A percentile compares a stretch with the other conserved stretches of the same genome.
Evolutionary conservation across 2,888 invertebrate species (phyloP).

Genomic region (Hoplodrina blanda): DNA sequence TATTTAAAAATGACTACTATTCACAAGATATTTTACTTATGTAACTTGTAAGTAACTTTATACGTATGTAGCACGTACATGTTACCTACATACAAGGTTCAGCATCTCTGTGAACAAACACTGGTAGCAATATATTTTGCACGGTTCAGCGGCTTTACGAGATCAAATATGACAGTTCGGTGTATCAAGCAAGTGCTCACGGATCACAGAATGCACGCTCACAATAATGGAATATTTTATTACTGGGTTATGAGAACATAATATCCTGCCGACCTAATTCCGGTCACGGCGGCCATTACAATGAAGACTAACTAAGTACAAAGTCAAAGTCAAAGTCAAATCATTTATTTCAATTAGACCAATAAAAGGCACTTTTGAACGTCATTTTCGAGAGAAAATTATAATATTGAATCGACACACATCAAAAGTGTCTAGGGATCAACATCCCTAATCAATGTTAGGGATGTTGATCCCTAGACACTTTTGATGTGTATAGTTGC

Average conservation of each 20-base stretch:
- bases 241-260: slow-evolving; percentile 11
- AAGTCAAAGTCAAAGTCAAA: too few relatives aligned
- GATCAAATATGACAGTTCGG: slow-evolving; percentile 52
- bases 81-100: slow-evolving; percentile 23
- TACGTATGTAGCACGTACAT: slow-evolving; percentile 34
- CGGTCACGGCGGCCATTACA: too few relatives aligned
- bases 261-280: neutral
- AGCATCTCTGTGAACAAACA: slow-evolving; percentile 22
- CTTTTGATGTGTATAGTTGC: too few relatives aligned
- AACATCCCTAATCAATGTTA: too few relatives aligned
- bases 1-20: neutral
- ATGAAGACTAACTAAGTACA: too few relatives aligned
- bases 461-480: too few relatives aligned
- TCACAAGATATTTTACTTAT: slow-evolving; percentile 10
- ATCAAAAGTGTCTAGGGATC: too few relatives aligned
- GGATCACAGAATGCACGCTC: slow-evolving; percentile 21
- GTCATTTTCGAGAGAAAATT: too few relatives aligned
- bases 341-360: too few relatives aligned
- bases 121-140: slow-evolving; percentile 51
- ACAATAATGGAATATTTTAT: slow-evolving; percentile 37
- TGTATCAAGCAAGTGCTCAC: slow-evolving; percentile 29
- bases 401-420: too few relatives aligned
- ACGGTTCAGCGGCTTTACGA: slow-evolving; percentile 47
- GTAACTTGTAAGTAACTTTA: slow-evolving; percentile 19
- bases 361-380: too few relatives aligned